Base-by-base conservation (phyloP, 2,888 invertebrate species). In the Drosophila buzzatii region DNA sequence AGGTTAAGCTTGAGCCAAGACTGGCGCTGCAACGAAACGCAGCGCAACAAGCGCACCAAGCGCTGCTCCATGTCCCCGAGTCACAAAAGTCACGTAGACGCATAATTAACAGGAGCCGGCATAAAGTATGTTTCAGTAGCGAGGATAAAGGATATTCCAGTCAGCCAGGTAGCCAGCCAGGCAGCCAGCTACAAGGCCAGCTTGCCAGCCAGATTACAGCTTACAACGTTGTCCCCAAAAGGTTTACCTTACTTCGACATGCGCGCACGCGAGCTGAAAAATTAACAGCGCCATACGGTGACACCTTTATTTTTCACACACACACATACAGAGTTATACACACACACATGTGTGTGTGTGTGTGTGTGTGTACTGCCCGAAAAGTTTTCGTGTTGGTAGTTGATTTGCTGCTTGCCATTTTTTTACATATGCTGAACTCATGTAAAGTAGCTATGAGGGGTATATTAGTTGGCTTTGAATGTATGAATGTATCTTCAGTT, bases 321-420 rank as follows among this genome's bases (percentile, higher is more conserved):
- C 41, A 35, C 16, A 18, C 18, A 14, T 9, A 31, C 42, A 23
- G 23, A 23, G 23, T 0, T 4, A 44, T 52, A 27, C 37, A 9
- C n/a, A 20, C 49, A 51, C 41, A 16, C 39, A 42, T 20, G 10
- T 20, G 37, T 27, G 16, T 23, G 23, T 31, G 37, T 31, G 3
- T 20, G 10, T 20, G 39, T 39, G 20, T 23, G 37, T 31, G 60
- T 85, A 80, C 69, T 56, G 52, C 35, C 51, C 20, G 8, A 55
- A 70, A 82, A 80, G 61, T 70, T 72, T 76, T 64, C 53, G 42
- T 37, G 45, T 37, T 82, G 60, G 66, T 78, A 81, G 67, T 82
- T 88, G 90, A 84, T 84, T 84, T 83, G 89, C 85, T 79, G 81
- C 70, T 90, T 60, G 59, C 57, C 8, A 5, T 51, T 81, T 81